Base-by-base conservation (phyloP, 2,797 vertebrate genomes). In the Mormyrops boulengeri region DNA sequence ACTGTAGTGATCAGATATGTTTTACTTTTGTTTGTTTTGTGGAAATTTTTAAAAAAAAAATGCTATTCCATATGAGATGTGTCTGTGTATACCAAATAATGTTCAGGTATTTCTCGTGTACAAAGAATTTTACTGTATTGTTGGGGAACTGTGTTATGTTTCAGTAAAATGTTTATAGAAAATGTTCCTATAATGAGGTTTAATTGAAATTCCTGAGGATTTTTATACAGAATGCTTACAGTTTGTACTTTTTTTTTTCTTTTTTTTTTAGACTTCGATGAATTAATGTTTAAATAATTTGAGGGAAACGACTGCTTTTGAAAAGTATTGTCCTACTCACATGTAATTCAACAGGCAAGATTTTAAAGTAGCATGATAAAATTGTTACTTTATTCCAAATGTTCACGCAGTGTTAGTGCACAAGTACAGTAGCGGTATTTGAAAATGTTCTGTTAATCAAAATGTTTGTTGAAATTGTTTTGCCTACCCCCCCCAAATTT, bases 201-300 rank as follows among this genome's bases (percentile, higher is more conserved):
- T 34, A 34, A 60, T 66, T 41, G 22, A 57, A 66, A 22, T 38
- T 41, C 9, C 4, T 87, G 30, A 66, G 52, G 89, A 53, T 80
- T 88, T 90, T 77, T 87, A 5, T 89, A 87, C 89, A n/a, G 50
- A 82, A 80, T 55, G 49, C 62, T 50, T 57, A 41, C 44, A 19
- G 52, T 88, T 88, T 90, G 14, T 88, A 88, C 34, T 50, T 11
- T 14, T 17, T 55, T n/a, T n/a, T 55, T 55, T 69, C 14, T 69
- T 34, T 69, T 30, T 69, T 80, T 49, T 88, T 44, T 44, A 89
- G 82, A 77, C 34, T 49, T 41, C 55, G 3, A 86, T 86, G 26
- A 66, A 41, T 87, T 73, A 34, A 55, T 55, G 30, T 14, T 87
- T 14, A 34, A 87, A 60, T 38, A 26, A 87, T 87, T 87, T 55